These are phyloP conservation scores for Nowickia ferox DNA, from an alignment of 2,888 invertebrate species.

Conservation along the genomic window DNA sequence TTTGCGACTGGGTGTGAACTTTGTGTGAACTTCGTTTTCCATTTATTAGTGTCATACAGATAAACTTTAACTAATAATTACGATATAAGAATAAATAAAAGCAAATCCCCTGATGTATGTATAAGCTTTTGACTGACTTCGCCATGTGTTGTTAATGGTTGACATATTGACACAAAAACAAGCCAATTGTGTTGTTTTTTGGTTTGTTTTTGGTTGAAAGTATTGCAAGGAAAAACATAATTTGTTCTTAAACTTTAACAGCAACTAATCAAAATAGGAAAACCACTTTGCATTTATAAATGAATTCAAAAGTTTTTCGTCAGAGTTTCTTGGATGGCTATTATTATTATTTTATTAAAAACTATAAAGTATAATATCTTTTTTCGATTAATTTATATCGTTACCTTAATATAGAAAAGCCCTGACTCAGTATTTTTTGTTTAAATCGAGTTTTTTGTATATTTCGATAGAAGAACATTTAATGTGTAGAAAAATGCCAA, in stretches of 20 bases:
- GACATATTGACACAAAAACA: slow-evolving; percentile 68
- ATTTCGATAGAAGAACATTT: too few relatives aligned
- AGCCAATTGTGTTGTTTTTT: slow-evolving; percentile 49
- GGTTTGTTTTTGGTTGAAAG: slow-evolving; percentile 15
- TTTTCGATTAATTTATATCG: neutral
- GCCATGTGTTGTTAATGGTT: slow-evolving; percentile 70
- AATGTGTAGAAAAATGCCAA: too few relatives aligned
- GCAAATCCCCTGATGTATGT: slow-evolving; percentile 45
- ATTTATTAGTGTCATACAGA: neutral
- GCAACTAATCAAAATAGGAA: neutral
- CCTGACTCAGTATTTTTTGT: too few relatives aligned
- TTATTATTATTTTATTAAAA: too few relatives aligned
- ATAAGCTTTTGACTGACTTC: slow-evolving; percentile 61
- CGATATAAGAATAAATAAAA: slow-evolving; percentile 22
- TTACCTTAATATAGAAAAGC: too few relatives aligned
- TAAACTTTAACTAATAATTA: slow-evolving; percentile 43
- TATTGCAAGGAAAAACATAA: slow-evolving; percentile 50
- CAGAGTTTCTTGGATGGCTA: too few relatives aligned
- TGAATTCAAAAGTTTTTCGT: slow-evolving; percentile 27
- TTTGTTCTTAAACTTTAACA: slow-evolving; percentile 57
- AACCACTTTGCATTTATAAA: slow-evolving; percentile 37
- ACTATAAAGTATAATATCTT: neutral
- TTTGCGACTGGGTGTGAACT: too few relatives aligned
- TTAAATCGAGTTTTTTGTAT: too few relatives aligned
- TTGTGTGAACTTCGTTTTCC: neutral